phyloP scores from a whole-genome alignment of 2,888 invertebrate genomes.

The Hypomecis atomaria region DNA sequence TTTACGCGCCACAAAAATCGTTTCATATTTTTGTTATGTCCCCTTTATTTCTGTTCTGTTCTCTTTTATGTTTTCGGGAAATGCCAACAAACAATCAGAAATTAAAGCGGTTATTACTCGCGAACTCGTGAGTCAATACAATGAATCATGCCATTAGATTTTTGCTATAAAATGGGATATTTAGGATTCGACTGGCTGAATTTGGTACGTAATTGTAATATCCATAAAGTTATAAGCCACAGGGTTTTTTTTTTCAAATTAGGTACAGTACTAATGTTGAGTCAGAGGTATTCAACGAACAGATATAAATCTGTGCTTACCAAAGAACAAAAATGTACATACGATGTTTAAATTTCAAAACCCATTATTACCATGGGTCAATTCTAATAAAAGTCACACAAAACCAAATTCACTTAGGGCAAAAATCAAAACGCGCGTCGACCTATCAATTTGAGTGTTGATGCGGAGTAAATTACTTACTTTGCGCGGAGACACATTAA shows the following conservation, averaged over 20 bases:
- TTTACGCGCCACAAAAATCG: slow-evolving; percentile 50
- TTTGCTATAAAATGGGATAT: no score
- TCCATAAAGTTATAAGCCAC: no score
- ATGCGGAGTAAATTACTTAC: slow-evolving; percentile 71
- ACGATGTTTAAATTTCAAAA: no score
- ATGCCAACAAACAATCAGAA: slow-evolving; percentile 2
- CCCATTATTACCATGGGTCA: neutral
- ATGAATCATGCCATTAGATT: no score
- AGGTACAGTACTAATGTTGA: no score
- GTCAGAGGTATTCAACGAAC: no score
- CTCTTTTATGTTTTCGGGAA: slow-evolving; percentile 16
- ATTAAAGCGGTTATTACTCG: slow-evolving; percentile 7
- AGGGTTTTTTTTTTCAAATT: no score
- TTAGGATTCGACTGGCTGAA: no score
- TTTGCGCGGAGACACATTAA: slow-evolving; percentile 80
- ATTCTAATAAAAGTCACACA: slow-evolving; percentile 7
- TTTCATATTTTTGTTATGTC: slow-evolving; percentile 25
- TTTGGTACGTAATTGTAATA: no score
- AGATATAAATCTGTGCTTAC: no score
- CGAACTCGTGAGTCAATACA: neutral
- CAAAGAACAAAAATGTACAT: no score
- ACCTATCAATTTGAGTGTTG: slow-evolving; percentile 64
- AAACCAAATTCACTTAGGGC: slow-evolving; percentile 29
- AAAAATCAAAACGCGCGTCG: slow-evolving; percentile 58
- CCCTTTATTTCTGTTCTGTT: slow-evolving; percentile 31